Conservation (phyloP, 2,113 vertebrate species). For the Mungos mungo region DNA sequence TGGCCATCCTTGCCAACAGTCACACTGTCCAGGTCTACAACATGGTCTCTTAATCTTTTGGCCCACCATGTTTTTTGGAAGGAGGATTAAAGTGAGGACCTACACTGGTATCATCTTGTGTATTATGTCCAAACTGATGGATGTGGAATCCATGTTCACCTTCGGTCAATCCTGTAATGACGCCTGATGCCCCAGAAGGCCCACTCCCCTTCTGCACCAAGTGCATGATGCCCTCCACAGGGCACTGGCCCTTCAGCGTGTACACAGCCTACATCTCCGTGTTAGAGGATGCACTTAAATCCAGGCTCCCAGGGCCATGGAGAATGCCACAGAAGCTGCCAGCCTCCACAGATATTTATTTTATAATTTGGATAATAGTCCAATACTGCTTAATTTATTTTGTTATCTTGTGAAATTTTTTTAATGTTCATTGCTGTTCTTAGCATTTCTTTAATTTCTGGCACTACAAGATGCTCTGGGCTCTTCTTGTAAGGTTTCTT, state of each 20-base stretch:
- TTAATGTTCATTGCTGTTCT: not conserved
- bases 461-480: not conserved
- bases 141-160: too few species aligned
- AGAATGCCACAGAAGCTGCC: too few species aligned
- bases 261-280: too few species aligned
- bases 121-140: too few species aligned
- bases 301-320: too few species aligned
- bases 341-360: not conserved
- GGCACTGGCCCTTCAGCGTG: too few species aligned
- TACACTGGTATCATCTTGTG: slow-evolving; percentile 92
- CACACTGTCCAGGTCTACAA: slow-evolving; percentile 97
- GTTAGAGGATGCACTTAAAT: too few species aligned
- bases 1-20: slow-evolving; percentile 85
- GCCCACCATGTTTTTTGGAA: slow-evolving; percentile 90
- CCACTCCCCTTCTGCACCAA: too few species aligned
- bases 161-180: too few species aligned
- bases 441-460: not conserved
- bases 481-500: not conserved
- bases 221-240: too few species aligned
- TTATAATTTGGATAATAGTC: not conserved
- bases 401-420: not conserved
- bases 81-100: slow-evolving; percentile 95
- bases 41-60: slow-evolving; percentile 88
- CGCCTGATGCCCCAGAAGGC: too few species aligned
- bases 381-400: not conserved